Evolutionary conservation across 2,797 vertebrate genomes (phyloP).

Genomic region (Petrocephalus sullivani): DNA sequence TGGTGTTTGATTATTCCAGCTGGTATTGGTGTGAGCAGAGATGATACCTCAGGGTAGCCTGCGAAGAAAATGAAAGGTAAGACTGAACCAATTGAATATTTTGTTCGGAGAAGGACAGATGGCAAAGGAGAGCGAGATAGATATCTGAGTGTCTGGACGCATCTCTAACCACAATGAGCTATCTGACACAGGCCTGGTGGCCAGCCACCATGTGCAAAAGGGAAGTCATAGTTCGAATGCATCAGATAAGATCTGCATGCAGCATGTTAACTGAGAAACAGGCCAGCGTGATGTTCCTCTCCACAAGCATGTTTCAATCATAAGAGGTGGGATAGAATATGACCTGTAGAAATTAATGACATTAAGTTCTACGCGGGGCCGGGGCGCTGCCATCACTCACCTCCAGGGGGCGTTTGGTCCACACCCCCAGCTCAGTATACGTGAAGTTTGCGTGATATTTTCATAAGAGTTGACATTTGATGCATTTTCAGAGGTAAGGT

Average conservation of each 20-base stretch:
- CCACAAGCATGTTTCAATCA: neutral
- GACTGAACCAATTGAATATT: neutral
- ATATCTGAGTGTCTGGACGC: neutral
- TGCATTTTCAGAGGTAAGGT: too few relatives aligned
- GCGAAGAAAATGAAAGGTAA: neutral
- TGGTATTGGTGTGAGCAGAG: neutral
- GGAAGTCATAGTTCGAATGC: neutral
- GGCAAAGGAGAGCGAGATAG: neutral
- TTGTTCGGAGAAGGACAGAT: neutral
- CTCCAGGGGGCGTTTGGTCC: neutral
- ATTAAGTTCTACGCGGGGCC: neutral
- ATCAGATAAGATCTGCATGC: neutral
- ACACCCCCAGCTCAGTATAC: neutral
- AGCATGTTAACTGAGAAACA: neutral
- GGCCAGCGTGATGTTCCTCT: neutral
- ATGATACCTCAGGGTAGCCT: neutral
- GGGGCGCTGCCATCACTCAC: neutral
- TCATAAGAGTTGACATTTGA: neutral
- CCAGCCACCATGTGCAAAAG: neutral
- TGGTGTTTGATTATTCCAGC: neutral
- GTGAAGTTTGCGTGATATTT: neutral
- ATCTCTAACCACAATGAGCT: neutral
- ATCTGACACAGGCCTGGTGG: neutral
- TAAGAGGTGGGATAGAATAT: neutral
- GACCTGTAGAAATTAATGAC: neutral